phyloP scores from a whole-genome alignment of 2,797 vertebrate genomes.

The Poeciliopsis turneri region DNA sequence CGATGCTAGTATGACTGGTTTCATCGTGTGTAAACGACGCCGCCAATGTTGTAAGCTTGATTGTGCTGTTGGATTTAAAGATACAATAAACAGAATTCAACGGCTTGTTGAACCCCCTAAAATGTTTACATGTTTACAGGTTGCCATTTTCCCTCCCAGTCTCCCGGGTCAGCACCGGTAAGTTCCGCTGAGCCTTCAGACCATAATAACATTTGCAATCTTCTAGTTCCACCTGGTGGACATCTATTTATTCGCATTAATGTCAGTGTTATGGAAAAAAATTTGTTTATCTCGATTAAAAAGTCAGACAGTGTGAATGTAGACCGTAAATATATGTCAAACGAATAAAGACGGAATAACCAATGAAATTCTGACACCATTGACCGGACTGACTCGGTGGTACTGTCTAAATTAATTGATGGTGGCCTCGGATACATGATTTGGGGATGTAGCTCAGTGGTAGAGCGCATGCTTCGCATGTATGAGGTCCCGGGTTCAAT shows the following conservation, averaged over 20 bases:
- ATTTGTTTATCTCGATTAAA: not conserved
- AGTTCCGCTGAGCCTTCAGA: not conserved
- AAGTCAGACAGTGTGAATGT: not conserved
- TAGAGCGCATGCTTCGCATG: constrained; percentile 86
- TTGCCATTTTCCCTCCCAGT: not conserved
- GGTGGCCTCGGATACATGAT: not conserved
- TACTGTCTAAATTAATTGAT: not conserved
- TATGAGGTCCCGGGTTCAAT: constrained; percentile 86
- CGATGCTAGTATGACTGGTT: not conserved
- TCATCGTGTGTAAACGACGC: not conserved
- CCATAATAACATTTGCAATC: not conserved
- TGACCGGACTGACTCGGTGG: rapidly evolving
- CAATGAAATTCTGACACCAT: too few relatives aligned
- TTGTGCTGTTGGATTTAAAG: not conserved
- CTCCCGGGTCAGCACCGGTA: not conserved
- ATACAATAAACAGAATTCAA: not conserved
- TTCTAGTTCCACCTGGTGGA: not conserved
- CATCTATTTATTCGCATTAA: not conserved
- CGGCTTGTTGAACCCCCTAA: not conserved
- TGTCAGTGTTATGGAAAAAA: not conserved
- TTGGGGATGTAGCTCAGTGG: constrained; percentile 85
- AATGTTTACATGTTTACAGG: not conserved
- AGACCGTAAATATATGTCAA: not conserved
- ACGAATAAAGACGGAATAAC: not conserved
- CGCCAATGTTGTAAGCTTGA: not conserved